phyloP scores from a whole-genome alignment of 2,113 vertebrate genomes.

The Sturnus vulgaris region DNA sequence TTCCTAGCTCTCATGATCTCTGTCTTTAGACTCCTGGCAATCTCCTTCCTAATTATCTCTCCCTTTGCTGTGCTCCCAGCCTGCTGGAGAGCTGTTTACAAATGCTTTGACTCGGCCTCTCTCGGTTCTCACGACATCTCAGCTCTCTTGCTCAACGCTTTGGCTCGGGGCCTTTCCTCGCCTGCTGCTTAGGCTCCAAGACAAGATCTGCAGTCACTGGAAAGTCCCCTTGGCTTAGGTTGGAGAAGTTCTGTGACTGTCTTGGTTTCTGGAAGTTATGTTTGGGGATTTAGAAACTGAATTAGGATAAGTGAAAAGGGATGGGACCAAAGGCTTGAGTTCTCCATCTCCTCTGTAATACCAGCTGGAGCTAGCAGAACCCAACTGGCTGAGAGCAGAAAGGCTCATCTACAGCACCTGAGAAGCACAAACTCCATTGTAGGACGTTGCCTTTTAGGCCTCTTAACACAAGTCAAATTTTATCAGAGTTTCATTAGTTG shows the following conservation, averaged over 20 bases:
- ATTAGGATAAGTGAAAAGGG: not conserved
- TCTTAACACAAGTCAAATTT: not conserved
- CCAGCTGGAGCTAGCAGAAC: not conserved
- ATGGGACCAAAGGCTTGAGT: not conserved
- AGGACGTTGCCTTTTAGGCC: not conserved
- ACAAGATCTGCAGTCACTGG: not conserved
- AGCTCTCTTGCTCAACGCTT: slow-evolving; percentile 10
- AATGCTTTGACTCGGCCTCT: not conserved
- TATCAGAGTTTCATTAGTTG: not conserved
- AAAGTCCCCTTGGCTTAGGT: slow-evolving; percentile 8
- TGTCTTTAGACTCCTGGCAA: not conserved
- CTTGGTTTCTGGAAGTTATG: not conserved
- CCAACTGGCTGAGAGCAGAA: not conserved
- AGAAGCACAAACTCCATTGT: not conserved
- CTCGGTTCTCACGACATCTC: not conserved
- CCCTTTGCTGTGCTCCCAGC: not conserved
- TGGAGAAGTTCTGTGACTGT: not conserved
- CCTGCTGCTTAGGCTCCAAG: not conserved
- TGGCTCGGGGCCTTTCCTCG: not conserved
- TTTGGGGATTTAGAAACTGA: not conserved
- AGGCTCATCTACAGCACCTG: not conserved
- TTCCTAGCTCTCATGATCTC: not conserved
- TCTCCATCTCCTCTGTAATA: not conserved
- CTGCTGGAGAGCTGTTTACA: not conserved
- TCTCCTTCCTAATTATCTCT: not conserved